Percentiles rank a stretch among this genome's conserved stretches.
Evolutionary conservation across 1,140 invertebrate species (phyloP).

Genomic region (Pygmarrhopalites habei): DNA sequence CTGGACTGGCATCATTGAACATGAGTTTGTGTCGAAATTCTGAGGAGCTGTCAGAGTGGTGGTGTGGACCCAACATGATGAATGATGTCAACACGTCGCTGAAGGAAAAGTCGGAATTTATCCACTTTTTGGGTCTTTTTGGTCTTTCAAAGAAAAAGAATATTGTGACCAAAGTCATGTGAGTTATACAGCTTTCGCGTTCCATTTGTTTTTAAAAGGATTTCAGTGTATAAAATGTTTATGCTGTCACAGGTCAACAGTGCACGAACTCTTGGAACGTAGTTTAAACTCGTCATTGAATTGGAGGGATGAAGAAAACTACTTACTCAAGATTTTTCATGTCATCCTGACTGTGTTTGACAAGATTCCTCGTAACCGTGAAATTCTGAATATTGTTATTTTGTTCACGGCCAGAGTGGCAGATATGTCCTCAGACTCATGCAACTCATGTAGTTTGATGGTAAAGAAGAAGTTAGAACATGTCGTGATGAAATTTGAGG

Average conservation of each 20-base stretch:
- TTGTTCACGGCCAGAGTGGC: neutral
- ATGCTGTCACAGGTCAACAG: neutral
- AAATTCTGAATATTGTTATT: conserved; percentile 1
- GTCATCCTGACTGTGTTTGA: conserved; percentile 20
- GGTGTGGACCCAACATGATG: conserved; percentile 21
- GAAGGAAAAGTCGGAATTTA: conserved; percentile 26
- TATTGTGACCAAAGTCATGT: conserved; percentile 17
- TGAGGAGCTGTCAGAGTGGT: conserved; percentile 24
- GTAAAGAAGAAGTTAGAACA: conserved; percentile 11
- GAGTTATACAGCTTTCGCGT: conserved; percentile 2
- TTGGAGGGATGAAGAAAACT: conserved; percentile 27
- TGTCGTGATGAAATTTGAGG: neutral
- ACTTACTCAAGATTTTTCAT: conserved; percentile 9
- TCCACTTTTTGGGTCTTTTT: conserved; percentile 26
- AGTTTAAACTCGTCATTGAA: neutral
- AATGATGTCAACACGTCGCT: conserved; percentile 2
- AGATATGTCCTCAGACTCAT: neutral
- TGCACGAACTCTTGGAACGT: neutral
- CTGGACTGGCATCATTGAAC: conserved; percentile 26
- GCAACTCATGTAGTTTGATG: conserved; percentile 5
- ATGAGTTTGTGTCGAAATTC: conserved; percentile 17
- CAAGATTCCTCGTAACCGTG: conserved; percentile 3
- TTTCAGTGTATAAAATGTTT: neutral
- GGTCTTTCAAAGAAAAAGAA: conserved; percentile 12
- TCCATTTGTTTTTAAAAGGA: conserved; percentile 4